Percentiles rank a stretch among this genome's conserved stretches.
phyloP scores from a whole-genome alignment of 2,888 invertebrate species.

The Scelioninae gen. 1 region DNA sequence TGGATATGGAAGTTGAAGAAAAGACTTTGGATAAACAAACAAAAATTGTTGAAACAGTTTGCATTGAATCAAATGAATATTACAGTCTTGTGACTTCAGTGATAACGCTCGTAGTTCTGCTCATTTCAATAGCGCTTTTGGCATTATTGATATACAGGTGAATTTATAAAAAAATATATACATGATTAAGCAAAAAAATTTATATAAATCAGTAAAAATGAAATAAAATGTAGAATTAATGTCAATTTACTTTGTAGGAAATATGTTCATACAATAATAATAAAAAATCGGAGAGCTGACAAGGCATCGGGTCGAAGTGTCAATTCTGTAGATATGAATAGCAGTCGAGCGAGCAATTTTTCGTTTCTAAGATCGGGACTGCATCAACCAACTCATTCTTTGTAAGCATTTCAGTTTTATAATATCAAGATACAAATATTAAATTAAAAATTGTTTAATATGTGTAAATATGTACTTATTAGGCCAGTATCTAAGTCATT shows the following conservation, averaged over 20 bases:
- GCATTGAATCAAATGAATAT: conserved; percentile 93
- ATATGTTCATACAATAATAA: conserved; percentile 89
- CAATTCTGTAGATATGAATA: conserved; percentile 76
- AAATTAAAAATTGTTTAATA: conserved; percentile 58
- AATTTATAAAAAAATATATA: conserved; percentile 5
- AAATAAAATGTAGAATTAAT: too few relatives aligned
- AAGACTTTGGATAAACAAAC: conserved; percentile 83
- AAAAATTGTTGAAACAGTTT: conserved; percentile 89
- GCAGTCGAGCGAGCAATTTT: conserved; percentile 81
- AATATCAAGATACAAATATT: too few relatives aligned
- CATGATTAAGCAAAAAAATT: neutral
- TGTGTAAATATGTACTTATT: too few relatives aligned
- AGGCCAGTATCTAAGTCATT: conserved; percentile 79
- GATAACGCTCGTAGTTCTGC: conserved; percentile 89
- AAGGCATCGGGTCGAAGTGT: conserved; percentile 82
- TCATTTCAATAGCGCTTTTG: conserved; percentile 90
- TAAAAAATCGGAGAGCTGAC: conserved; percentile 80
- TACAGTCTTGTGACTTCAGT: conserved; percentile 93
- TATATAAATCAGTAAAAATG: neutral
- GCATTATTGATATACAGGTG: conserved; percentile 92
- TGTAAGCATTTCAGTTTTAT: conserved; percentile 76
- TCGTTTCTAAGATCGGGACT: conserved; percentile 83
- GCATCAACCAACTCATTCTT: conserved; percentile 81
- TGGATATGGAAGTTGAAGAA: conserved; percentile 84
- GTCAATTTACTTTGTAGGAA: conserved; percentile 85